Conservation (phyloP, 35 echinoderm and acorn worm species). For the Diadema setosum region DNA sequence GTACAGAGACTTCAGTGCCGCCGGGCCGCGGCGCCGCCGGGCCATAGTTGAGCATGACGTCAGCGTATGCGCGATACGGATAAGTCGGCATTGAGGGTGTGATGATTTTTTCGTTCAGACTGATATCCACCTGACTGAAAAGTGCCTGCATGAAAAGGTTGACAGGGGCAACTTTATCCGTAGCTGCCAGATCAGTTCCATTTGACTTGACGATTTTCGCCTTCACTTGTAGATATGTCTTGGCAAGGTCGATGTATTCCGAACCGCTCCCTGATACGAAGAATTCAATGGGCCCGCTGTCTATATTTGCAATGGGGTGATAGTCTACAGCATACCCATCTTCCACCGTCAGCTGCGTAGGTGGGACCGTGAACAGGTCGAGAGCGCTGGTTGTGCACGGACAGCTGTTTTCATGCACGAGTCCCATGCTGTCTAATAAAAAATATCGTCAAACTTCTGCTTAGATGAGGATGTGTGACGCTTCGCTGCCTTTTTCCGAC, state of each 20-base stretch:
- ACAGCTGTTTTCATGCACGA: conserved; percentile 48
- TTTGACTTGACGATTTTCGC: background rate
- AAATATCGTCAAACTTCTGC: background rate
- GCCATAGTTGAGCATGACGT: no score
- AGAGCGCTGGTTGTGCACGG: conserved; percentile 38
- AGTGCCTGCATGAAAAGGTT: no score
- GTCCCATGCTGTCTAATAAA: no score
- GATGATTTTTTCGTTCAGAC: no score
- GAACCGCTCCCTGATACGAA: background rate
- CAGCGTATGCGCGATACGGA: no score
- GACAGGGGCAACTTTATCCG: background rate
- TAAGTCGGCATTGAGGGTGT: no score
- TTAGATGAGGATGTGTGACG: conserved; percentile 22
- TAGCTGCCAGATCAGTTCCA: background rate
- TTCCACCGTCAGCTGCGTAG: conserved; percentile 24
- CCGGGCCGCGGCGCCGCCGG: no score
- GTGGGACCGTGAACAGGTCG: conserved; percentile 56
- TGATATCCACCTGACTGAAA: no score
- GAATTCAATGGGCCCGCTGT: background rate
- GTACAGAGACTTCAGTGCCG: no score
- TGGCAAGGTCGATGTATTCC: conserved; percentile 45
- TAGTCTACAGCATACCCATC: conserved; percentile 20
- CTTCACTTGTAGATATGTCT: conserved; percentile 36
- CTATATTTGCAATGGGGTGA: conserved; percentile 33
- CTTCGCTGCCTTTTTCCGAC: conserved; percentile 10